These are phyloP conservation scores for Dendrocincla fuliginosa DNA, from an alignment of 2,797 vertebrate species.

Conservation along the genomic window DNA sequence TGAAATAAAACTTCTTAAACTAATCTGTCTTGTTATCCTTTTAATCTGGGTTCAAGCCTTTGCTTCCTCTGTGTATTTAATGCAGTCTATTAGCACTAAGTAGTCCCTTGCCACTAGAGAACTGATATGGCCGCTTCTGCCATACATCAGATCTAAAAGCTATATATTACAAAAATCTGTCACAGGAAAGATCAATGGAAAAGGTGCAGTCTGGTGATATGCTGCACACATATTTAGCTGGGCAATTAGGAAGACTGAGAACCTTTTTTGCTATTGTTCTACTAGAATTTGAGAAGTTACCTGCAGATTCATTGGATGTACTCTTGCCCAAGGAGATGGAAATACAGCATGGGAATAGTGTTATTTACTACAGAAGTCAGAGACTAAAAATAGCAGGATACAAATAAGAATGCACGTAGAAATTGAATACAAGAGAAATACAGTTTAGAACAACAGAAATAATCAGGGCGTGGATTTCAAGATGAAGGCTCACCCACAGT, in stretches of 20 bases:
- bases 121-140: background rate
- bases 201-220: background rate
- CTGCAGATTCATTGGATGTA: background rate
- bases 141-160: background rate
- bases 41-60: background rate
- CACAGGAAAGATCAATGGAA: background rate
- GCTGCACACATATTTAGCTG: background rate
- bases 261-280: background rate
- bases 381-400: background rate
- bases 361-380: background rate
- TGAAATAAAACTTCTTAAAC: background rate
- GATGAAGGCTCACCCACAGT: background rate
- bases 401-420: background rate
- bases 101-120: background rate
- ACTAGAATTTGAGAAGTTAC: background rate
- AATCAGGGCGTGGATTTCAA: background rate
- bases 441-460: background rate
- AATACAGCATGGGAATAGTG: background rate
- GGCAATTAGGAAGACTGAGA: background rate
- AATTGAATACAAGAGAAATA: background rate
- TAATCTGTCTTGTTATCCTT: background rate
- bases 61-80: background rate
- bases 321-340: background rate
- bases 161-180: background rate
- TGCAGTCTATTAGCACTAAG: background rate